Percentiles rank a stretch among this genome's conserved stretches.
Evolutionary conservation across 2,113 vertebrate species (phyloP).

Genomic region (Mesembrinibis cayennensis): DNA sequence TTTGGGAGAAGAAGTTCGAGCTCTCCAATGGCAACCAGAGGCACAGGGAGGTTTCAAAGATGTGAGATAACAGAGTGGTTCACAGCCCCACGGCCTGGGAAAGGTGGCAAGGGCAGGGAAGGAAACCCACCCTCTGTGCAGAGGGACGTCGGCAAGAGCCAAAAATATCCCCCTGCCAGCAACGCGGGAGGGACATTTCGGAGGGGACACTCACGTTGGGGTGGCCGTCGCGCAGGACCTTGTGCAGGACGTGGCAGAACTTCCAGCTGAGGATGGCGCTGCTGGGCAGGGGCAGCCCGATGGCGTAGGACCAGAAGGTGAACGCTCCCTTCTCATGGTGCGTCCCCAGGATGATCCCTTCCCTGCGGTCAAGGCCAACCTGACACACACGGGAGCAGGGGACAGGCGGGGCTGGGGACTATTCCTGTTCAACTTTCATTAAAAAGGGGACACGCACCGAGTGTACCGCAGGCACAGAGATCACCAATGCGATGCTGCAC

Average conservation of each 20-base stretch:
- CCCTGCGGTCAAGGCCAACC: slow-evolving; percentile 71
- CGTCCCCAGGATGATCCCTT: slow-evolving; percentile 95
- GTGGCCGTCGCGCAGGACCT: slow-evolving; percentile 92
- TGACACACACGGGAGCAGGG: not conserved
- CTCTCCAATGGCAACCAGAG: not conserved
- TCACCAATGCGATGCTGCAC: fast-evolving
- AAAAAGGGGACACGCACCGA: fast-evolving
- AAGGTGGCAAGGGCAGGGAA: not conserved
- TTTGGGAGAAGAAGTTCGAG: not conserved
- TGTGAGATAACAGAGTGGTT: not conserved
- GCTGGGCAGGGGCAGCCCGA: slow-evolving; percentile 89
- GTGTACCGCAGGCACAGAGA: fast-evolving
- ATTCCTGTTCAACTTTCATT: fast-evolving
- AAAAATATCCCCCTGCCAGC: fast-evolving
- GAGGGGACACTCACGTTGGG: slow-evolving; percentile 83
- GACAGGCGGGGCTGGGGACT: not conserved
- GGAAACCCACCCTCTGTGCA: not conserved
- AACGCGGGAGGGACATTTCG: fast-evolving
- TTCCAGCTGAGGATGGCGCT: slow-evolving; percentile 98
- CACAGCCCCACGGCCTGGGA: not conserved
- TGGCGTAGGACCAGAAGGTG: slow-evolving; percentile 97
- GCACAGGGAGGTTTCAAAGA: not conserved
- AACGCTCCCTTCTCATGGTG: slow-evolving; percentile 96
- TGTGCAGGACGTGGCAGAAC: slow-evolving; percentile 96
- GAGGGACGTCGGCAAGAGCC: fast-evolving